A percentile compares a stretch with the other conserved stretches of the same genome.
Evolutionary conservation across 2,888 invertebrate genomes (phyloP).

Genomic region (Labia minor): DNA sequence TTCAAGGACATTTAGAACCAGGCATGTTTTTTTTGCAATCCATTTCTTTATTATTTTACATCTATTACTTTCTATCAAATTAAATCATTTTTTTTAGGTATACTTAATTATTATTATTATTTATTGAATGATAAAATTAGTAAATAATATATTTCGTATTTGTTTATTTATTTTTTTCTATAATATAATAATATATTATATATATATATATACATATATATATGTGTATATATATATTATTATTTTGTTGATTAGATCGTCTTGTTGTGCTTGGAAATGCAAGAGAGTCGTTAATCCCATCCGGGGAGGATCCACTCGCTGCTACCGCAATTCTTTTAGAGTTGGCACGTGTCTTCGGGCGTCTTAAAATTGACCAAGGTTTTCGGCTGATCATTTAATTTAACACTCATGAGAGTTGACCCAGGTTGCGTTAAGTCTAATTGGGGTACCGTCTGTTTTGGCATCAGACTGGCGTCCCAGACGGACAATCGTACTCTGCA

Average conservation of each 20-base stretch:
- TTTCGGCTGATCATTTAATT: neutral
- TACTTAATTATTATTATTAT: too few species aligned
- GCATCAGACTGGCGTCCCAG: conserved; percentile 14
- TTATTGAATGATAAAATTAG: too few species aligned
- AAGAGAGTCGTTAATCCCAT: neutral
- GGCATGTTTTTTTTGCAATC: neutral
- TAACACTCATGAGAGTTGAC: too few species aligned
- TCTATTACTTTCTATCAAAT: too few species aligned
- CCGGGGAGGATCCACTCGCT: neutral
- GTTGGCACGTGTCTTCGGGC: conserved; percentile 15
- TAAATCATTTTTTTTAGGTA: too few species aligned
- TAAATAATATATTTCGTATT: too few species aligned
- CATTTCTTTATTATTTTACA: too few species aligned
- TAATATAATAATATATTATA: neutral
- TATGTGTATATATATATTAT: too few species aligned
- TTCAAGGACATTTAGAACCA: conserved; percentile 14
- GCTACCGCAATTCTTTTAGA: conserved; percentile 13
- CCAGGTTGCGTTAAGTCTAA: neutral
- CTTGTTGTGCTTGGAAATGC: conserved; percentile 9
- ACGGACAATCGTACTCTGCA: conserved; percentile 14
- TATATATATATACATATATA: neutral
- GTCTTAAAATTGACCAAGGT: neutral
- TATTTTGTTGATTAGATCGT: too few species aligned
- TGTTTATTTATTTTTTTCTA: neutral
- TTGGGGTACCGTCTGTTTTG: neutral